A percentile compares a stretch with the other conserved stretches of the same genome.
phyloP scores from a whole-genome alignment of 2,113 vertebrate genomes.

The Myiagra hebetior region DNA sequence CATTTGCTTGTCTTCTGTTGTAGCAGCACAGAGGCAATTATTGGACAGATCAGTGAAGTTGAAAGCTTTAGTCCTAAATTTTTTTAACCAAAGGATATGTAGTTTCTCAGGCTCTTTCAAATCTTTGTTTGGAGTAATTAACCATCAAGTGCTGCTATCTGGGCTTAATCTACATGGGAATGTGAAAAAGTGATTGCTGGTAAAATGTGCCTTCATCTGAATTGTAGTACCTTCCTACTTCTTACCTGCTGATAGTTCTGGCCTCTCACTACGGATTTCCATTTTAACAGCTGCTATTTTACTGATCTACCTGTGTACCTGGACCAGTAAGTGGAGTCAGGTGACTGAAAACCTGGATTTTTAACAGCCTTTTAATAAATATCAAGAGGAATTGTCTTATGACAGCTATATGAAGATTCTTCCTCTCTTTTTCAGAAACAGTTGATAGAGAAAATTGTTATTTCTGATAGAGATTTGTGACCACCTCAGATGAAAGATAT shows the following conservation, averaged over 20 bases:
- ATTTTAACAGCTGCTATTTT: background rate
- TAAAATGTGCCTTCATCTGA: background rate
- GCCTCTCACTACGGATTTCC: background rate
- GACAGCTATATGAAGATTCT: background rate
- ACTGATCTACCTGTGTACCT: background rate
- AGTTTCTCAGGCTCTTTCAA: background rate
- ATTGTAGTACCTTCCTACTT: background rate
- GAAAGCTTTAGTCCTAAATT: background rate
- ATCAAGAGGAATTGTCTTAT: background rate
- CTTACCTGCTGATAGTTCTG: background rate
- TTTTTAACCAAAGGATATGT: background rate
- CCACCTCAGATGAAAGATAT: background rate
- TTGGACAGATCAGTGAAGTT: background rate
- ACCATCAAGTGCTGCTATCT: background rate
- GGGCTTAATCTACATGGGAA: background rate
- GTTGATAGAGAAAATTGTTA: background rate
- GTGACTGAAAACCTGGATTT: background rate
- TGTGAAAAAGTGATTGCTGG: background rate
- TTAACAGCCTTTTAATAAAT: background rate
- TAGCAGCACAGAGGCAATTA: background rate
- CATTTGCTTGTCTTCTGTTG: background rate
- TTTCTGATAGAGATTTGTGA: background rate
- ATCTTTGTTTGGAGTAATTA: background rate
- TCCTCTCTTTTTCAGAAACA: background rate
- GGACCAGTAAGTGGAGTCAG: background rate